Base-by-base conservation (phyloP, 2,888 invertebrate species). In the Perdita meconis region DNA sequence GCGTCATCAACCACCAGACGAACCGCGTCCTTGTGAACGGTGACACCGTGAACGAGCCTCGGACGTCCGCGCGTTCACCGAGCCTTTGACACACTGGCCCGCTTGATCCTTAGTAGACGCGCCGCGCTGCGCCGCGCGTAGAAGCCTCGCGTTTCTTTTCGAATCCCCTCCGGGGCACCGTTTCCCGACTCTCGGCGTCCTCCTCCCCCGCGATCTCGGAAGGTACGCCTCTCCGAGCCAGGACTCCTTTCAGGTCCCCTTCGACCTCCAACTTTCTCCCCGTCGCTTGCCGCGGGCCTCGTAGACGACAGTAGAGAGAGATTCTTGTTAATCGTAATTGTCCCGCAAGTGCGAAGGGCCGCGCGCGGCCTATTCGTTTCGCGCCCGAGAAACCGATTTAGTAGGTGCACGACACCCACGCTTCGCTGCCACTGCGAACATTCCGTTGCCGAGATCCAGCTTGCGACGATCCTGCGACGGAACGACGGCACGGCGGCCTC, bases 31-130 rank as follows among this genome's bases (percentile, higher is more conserved):
- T 70, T 66, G 76, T 65, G 70, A 71, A 78, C 68, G 76, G 68
- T 68, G 69, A 80, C 63, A 66, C 50, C 77, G 79, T 30, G 36
- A 75, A 71, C 67, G 73, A 81, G 69, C 71, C 65, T 57, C 75
- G 76, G 68, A 78, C 60, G 74, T 66, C 59, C 59, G 72, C 19
- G 65, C 65, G 71, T 60, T 60, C 78, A 19, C 74, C 71, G 73
- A 78, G 68, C 79, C 87, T 89, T 79, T 88, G 89, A 89, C 89
- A 88, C 86, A 61, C 79, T 82, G 82, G 81, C 66, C 59, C 60
- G 40, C 53, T 64, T 47, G 60, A 60, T 56, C 59, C 76, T 72
- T 85, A 81, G 81, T 85, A 76, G 76, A 74, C 68, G 56, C 63
- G 59, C 51, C 57, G 30, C 57, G 65, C 47, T 61, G 34, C 53